A percentile compares a stretch with the other conserved stretches of the same genome.
Evolutionary conservation across 2,113 vertebrate genomes (phyloP).

Genomic region (Percina caprodes): DNA sequence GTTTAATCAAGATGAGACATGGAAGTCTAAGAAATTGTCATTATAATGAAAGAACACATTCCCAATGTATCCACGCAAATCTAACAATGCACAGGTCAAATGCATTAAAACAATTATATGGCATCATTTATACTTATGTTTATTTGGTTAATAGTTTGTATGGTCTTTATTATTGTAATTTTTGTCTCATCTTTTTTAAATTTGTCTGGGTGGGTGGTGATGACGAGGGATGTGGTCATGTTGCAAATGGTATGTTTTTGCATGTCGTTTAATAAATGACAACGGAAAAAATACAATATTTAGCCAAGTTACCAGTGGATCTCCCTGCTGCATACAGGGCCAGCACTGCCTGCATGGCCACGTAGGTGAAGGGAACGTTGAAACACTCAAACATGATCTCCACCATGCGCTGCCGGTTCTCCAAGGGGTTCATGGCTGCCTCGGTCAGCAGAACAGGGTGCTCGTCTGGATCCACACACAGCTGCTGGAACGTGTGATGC

Average conservation of each 20-base stretch:
- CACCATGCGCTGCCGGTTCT: slow-evolving; percentile 77
- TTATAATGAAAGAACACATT: background rate
- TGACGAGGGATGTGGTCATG: too few relatives aligned
- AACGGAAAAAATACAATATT: accelerated
- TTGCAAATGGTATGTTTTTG: too few relatives aligned
- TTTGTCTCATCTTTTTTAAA: too few relatives aligned
- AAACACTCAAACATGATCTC: slow-evolving; percentile 86
- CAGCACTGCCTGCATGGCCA: slow-evolving; percentile 84
- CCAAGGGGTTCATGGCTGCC: slow-evolving; percentile 74
- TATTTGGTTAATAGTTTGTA: too few relatives aligned
- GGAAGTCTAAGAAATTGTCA: background rate
- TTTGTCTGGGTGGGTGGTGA: too few relatives aligned
- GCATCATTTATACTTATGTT: too few relatives aligned
- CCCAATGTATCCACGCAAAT: background rate
- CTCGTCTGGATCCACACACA: slow-evolving; percentile 75
- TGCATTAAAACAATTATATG: too few relatives aligned
- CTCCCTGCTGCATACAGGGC: slow-evolving; percentile 80
- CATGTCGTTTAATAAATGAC: too few relatives aligned
- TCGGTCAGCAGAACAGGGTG: slow-evolving; percentile 84
- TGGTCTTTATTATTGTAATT: too few relatives aligned
- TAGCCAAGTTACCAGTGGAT: slow-evolving; percentile 69
- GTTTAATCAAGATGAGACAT: background rate
- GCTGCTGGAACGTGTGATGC: slow-evolving; percentile 81
- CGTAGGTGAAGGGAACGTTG: slow-evolving; percentile 75
- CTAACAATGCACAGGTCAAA: background rate